Conservation (phyloP, 2,888 invertebrate species). For the Hydropsyche betteni region DNA sequence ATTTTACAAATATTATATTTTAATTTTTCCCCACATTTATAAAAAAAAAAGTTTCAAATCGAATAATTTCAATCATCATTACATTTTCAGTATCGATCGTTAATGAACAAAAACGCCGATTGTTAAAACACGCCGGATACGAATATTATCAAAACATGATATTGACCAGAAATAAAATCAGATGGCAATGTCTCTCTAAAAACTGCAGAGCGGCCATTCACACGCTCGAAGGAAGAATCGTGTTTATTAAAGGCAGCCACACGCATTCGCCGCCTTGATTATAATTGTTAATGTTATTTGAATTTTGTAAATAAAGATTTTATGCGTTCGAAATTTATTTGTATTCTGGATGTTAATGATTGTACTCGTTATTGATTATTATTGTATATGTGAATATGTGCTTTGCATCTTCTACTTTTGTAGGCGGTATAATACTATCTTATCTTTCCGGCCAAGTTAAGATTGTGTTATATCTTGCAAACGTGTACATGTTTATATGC, state of each 20-base stretch:
- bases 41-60: too few species aligned
- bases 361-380: too few species aligned
- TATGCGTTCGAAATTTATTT: background rate
- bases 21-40: too few species aligned
- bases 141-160: constrained; percentile 22
- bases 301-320: background rate
- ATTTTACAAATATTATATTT: too few species aligned
- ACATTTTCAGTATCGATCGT: background rate
- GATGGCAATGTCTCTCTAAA: constrained; percentile 12
- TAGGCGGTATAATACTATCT: constrained; percentile 43
- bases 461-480: too few species aligned
- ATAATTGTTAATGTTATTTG: background rate
- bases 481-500: too few species aligned
- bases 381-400: constrained; percentile 32
- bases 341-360: constrained; percentile 31
- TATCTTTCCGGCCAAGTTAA: constrained; percentile 9
- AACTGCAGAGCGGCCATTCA: constrained; percentile 18
- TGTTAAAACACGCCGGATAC: constrained; percentile 9
- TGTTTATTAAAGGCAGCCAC: constrained; percentile 12
- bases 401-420: constrained; percentile 43
- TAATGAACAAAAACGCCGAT: background rate
- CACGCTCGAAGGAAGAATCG: constrained; percentile 9
- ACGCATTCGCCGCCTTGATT: constrained; percentile 2
- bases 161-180: constrained; percentile 22
- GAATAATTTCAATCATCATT: background rate